Conservation (phyloP, 1,140 invertebrate genomes). For the Brachionus paranguensis region DNA sequence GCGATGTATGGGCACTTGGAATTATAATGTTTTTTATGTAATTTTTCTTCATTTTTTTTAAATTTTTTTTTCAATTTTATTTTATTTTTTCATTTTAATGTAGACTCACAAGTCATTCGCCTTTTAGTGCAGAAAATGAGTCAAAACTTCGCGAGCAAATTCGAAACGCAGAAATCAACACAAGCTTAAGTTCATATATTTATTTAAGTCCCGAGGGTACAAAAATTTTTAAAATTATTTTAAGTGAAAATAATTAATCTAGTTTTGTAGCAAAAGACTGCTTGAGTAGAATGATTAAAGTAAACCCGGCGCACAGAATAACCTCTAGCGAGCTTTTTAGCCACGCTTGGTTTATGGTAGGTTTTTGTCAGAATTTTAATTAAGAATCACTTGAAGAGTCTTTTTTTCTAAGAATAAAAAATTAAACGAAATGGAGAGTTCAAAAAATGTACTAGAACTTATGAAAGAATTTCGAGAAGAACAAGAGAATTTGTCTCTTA, state of each 20-base stretch:
- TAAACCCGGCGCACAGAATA: slow-evolving; percentile 58
- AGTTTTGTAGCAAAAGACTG: slow-evolving; percentile 54
- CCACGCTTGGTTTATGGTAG: slow-evolving; percentile 58
- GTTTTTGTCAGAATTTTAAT: not conserved
- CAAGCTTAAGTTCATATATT: not conserved
- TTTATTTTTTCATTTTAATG: not conserved
- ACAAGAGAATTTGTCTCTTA: slow-evolving; percentile 34
- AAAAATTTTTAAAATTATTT: not conserved
- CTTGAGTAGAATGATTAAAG: slow-evolving; percentile 55
- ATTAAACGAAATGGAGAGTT: not conserved
- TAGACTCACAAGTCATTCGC: slow-evolving; percentile 26
- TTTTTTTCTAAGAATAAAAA: slow-evolving; percentile 23
- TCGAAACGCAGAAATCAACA: slow-evolving; percentile 12
- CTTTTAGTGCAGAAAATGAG: slow-evolving; percentile 29
- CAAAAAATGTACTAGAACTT: not conserved
- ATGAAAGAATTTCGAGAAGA: slow-evolving; percentile 22
- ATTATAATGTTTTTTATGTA: slow-evolving; percentile 59
- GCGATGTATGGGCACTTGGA: slow-evolving; percentile 62
- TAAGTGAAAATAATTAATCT: slow-evolving; percentile 46
- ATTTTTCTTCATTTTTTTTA: slow-evolving; percentile 41
- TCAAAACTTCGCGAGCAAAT: slow-evolving; percentile 31
- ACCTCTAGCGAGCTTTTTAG: slow-evolving; percentile 58
- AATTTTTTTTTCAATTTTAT: not conserved
- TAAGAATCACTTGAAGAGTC: not conserved
- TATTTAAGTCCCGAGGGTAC: slow-evolving; percentile 1